phyloP scores from a whole-genome alignment of 2,113 vertebrate species.

The Dromas ardeola region DNA sequence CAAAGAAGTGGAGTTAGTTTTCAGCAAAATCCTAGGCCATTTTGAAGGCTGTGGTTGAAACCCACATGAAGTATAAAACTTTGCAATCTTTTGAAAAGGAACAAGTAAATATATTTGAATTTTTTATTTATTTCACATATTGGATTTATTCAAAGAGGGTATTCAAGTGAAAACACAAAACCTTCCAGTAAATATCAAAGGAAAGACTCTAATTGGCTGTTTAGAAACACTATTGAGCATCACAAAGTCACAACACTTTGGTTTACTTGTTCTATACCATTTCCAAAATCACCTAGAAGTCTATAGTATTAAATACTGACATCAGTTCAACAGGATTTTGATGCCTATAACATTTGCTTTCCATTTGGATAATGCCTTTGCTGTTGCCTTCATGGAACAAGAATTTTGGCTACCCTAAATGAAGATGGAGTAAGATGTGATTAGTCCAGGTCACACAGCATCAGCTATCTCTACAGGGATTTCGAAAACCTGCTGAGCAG shows the following conservation, averaged over 20 bases:
- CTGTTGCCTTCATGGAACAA: neutral
- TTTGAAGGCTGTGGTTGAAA: neutral
- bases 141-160: neutral
- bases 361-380: neutral
- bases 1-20: neutral
- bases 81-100: neutral
- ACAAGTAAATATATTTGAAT: neutral
- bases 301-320: neutral
- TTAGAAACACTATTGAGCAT: neutral
- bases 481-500: neutral
- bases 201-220: neutral
- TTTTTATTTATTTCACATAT: neutral
- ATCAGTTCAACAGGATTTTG: neutral
- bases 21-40: neutral
- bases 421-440: neutral
- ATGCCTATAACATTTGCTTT: neutral
- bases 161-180: neutral
- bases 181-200: neutral
- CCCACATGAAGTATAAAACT: neutral
- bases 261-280: neutral
- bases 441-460: neutral
- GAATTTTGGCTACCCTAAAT: neutral
- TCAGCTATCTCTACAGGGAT: rapidly evolving
- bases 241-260: neutral
- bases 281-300: neutral